A percentile compares a stretch with the other conserved stretches of the same genome.
Evolutionary conservation across 2,888 invertebrate genomes (phyloP).

Genomic region (Oxystoma pomonae): DNA sequence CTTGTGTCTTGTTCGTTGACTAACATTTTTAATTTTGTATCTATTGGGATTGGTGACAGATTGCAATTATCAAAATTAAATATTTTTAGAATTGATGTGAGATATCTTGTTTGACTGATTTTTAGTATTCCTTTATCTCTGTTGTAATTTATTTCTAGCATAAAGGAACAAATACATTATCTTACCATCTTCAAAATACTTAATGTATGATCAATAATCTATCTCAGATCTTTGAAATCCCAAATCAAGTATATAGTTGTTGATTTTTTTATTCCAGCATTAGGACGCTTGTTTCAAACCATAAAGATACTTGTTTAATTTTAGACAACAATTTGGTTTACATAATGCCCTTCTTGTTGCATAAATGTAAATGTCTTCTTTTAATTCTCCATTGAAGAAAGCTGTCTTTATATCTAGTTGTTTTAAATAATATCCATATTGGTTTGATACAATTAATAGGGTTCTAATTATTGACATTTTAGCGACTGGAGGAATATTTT

Average conservation of each 20-base stretch:
- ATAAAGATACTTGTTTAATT: too few species aligned
- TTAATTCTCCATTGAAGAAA: too few species aligned
- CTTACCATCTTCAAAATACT: background rate
- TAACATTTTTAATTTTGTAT: background rate
- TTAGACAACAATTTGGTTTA: background rate
- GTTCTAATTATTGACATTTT: too few species aligned
- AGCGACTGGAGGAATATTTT: too few species aligned
- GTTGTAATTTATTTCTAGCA: constrained; percentile 22
- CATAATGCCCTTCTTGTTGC: background rate
- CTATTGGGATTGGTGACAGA: background rate
- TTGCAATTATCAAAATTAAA: background rate
- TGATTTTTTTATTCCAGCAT: background rate
- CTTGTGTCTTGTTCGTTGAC: background rate
- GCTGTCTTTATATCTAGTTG: too few species aligned
- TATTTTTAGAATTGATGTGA: background rate
- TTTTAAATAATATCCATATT: too few species aligned
- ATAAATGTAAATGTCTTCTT: too few species aligned
- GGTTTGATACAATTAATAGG: too few species aligned
- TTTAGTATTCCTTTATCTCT: constrained; percentile 13
- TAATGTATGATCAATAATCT: background rate
- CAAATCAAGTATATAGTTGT: background rate
- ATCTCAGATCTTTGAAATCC: background rate
- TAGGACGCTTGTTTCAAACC: background rate
- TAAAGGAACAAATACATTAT: background rate
- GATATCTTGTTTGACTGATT: background rate